Evolutionary conservation across 2,888 invertebrate genomes (phyloP).

Genomic region (Heteropelma amictum): DNA sequence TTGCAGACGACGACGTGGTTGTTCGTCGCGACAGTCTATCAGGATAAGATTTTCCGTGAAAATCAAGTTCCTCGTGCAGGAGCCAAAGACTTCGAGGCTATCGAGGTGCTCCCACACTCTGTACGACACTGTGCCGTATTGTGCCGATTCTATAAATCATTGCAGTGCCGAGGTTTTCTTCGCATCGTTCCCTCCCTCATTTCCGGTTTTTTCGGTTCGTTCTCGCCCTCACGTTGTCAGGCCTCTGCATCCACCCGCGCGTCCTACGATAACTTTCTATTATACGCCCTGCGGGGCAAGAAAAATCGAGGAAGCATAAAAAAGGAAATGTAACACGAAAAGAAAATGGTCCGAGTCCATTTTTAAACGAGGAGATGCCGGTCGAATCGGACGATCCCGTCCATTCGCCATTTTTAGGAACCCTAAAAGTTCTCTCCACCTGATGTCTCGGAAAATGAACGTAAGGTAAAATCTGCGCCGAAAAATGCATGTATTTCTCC

Average conservation of each 20-base stretch:
- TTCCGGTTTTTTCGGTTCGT: background rate
- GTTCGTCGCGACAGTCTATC: conserved; percentile 53
- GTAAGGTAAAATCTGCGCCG: no score
- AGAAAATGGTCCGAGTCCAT: conserved; percentile 38
- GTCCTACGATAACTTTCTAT: conserved; percentile 34
- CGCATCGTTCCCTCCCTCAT: conserved; percentile 40
- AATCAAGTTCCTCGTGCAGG: conserved; percentile 53
- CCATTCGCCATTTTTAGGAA: conserved; percentile 15
- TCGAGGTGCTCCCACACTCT: conserved; percentile 43
- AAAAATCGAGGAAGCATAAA: conserved; percentile 29
- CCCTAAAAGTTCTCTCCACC: conserved; percentile 44
- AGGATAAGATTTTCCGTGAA: conserved; percentile 59
- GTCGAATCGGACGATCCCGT: conserved; percentile 37
- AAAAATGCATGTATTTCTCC: conserved; percentile 40
- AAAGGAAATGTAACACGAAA: conserved; percentile 27
- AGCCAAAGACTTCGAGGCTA: conserved; percentile 45
- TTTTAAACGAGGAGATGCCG: conserved; percentile 35
- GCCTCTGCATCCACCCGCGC: conserved; percentile 44
- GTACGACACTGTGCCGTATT: conserved; percentile 57
- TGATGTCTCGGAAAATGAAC: conserved; percentile 27
- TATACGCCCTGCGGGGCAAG: conserved; percentile 24
- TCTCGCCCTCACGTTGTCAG: conserved; percentile 54
- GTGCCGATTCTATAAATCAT: conserved; percentile 65
- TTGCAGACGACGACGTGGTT: background rate
- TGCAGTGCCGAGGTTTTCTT: conserved; percentile 62